phyloP scores from a whole-genome alignment of 1,140 invertebrate species.

The Euura lappo region DNA sequence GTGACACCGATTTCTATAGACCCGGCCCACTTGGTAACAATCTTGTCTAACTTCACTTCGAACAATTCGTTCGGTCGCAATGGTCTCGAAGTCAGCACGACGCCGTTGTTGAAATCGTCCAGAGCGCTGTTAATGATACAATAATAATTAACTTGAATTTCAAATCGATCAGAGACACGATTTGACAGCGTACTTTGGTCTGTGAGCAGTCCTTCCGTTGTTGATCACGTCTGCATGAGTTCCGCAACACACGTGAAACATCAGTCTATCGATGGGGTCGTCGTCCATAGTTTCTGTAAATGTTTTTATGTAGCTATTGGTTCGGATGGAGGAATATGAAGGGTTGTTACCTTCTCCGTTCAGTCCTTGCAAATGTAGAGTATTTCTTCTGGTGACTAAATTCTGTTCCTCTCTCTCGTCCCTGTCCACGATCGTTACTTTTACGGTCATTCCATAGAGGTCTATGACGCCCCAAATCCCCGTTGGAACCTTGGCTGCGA shows the following conservation, averaged over 20 bases:
- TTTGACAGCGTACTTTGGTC: constrained; percentile 77
- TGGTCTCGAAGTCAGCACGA: constrained; percentile 88
- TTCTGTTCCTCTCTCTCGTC: constrained; percentile 82
- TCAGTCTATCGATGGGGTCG: constrained; percentile 69
- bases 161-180: constrained; percentile 12
- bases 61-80: constrained; percentile 88
- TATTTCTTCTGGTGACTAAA: constrained; percentile 73
- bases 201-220: constrained; percentile 85
- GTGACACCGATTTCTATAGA: constrained; percentile 96
- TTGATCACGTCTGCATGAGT: constrained; percentile 91
- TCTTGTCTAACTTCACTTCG: constrained; percentile 86
- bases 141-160: constrained; percentile 26
- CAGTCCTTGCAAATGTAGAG: constrained; percentile 59
- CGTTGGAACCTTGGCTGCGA: constrained; percentile 80
- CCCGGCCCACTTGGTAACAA: constrained; percentile 95
- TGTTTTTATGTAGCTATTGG: not conserved
- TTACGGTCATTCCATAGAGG: constrained; percentile 96
- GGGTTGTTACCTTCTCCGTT: constrained; percentile 39
- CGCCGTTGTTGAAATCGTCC: constrained; percentile 95
- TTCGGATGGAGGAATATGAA: not conserved
- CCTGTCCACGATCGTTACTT: constrained; percentile 84
- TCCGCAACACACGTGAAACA: constrained; percentile 90
- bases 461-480: constrained; percentile 93
- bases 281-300: constrained; percentile 55
- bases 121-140: constrained; percentile 69